Percentiles rank a stretch among this genome's conserved stretches.
Conservation (phyloP, 2,888 invertebrate genomes). For the Nomada goodeniana region DNA sequence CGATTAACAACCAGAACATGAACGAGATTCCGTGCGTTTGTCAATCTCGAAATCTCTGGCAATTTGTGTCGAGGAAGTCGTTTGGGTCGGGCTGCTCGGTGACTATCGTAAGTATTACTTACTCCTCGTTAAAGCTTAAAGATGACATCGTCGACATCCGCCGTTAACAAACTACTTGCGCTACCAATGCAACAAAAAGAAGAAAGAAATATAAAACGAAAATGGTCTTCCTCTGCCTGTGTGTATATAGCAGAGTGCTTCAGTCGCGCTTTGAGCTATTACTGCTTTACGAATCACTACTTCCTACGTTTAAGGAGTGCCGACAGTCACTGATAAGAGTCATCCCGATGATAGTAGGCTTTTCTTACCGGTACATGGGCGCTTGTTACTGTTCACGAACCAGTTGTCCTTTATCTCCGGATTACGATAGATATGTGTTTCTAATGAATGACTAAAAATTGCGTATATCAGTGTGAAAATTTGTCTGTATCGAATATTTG, state of each 20-base stretch:
- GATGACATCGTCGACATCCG: conserved; percentile 62
- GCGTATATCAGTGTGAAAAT: too few species aligned
- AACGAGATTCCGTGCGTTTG: background rate
- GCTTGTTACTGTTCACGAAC: background rate
- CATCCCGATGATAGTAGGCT: conserved; percentile 53
- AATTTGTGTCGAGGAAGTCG: conserved; percentile 45
- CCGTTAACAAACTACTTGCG: conserved; percentile 50
- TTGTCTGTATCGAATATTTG: too few species aligned
- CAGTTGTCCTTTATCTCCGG: background rate
- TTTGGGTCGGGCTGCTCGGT: conserved; percentile 11
- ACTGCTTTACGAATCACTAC: conserved; percentile 55
- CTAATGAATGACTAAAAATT: too few species aligned
- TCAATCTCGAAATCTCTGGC: conserved; percentile 8
- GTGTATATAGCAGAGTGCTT: conserved; percentile 21
- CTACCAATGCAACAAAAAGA: conserved; percentile 47
- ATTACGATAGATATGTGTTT: too few species aligned
- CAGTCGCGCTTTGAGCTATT: conserved; percentile 52
- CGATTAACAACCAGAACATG: conserved; percentile 1
- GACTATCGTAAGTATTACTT: conserved; percentile 59
- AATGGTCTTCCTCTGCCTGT: conserved; percentile 53
- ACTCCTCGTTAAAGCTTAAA: conserved; percentile 59
- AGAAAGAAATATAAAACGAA: conserved; percentile 50
- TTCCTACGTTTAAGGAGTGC: conserved; percentile 52
- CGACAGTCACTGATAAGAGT: conserved; percentile 65
- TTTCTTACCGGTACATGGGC: conserved; percentile 33